These are phyloP conservation scores for Cromileptes altivelis DNA, from an alignment of 2,113 vertebrate species.

Conservation along the genomic window DNA sequence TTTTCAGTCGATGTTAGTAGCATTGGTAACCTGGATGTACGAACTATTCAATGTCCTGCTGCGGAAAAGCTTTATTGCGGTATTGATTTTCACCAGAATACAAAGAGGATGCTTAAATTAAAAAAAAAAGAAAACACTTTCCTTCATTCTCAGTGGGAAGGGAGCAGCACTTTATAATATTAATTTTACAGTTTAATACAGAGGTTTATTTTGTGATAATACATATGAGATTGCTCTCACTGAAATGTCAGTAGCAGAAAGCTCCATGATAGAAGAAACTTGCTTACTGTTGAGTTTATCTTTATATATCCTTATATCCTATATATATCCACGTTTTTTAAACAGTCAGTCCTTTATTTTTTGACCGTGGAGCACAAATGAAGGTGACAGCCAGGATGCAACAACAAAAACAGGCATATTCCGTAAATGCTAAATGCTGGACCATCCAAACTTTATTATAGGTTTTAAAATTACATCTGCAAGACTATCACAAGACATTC, in stretches of 20 bases:
- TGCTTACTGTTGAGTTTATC: not conserved
- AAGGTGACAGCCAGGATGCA: no score
- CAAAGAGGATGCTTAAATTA: not conserved
- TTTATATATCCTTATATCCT: not conserved
- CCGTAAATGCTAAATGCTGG: not conserved
- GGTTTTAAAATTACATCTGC: not conserved
- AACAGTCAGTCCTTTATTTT: no score
- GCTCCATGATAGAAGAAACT: not conserved
- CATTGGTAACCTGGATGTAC: constrained; percentile 6
- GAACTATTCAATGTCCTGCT: constrained; percentile 1
- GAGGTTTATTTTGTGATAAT: constrained; percentile 8
- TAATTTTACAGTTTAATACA: not conserved
- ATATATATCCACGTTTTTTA: no score
- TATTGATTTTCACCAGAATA: constrained; percentile 4
- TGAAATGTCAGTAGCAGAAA: not conserved
- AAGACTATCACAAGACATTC: not conserved
- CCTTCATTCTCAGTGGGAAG: not conserved
- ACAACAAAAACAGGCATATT: not conserved
- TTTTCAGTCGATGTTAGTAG: not conserved
- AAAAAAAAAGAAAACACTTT: not conserved
- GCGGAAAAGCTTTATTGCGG: not conserved
- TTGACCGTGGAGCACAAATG: no score
- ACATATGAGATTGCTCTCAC: not conserved
- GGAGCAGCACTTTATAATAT: not conserved
- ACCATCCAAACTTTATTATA: not conserved